Percentiles rank a stretch among this genome's conserved stretches.
Conservation (phyloP, 2,888 invertebrate genomes). For the Rugalucina vietnamica region DNA sequence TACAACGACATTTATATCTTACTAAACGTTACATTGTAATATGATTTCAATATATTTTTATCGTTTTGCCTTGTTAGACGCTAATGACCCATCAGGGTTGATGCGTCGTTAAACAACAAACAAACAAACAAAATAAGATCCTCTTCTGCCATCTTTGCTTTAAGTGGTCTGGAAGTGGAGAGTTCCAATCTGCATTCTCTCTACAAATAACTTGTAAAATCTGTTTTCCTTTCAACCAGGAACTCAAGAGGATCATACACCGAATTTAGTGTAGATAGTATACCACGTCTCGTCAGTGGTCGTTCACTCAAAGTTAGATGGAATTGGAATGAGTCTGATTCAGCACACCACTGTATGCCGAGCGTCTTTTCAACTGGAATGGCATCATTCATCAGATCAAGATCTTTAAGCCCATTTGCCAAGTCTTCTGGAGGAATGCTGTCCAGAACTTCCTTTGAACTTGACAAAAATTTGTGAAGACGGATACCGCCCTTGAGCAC, state of each 20-base stretch:
- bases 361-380: background rate
- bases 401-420: constrained; percentile 27
- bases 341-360: background rate
- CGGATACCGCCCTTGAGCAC: constrained; percentile 28
- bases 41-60: too few species aligned
- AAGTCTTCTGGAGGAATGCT: constrained; percentile 23
- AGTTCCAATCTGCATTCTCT: constrained; percentile 54
- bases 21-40: too few species aligned
- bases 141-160: constrained; percentile 1
- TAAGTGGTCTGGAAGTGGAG: constrained; percentile 44
- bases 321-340: constrained; percentile 32
- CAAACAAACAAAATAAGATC: too few species aligned
- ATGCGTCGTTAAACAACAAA: too few species aligned
- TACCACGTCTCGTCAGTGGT: constrained; percentile 40
- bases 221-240: constrained; percentile 49
- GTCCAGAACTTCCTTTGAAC: constrained; percentile 25
- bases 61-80: too few species aligned
- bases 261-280: constrained; percentile 26
- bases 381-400: constrained; percentile 10
- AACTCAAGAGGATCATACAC: constrained; percentile 60
- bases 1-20: too few species aligned
- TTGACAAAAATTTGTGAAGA: constrained; percentile 52
- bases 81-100: too few species aligned
- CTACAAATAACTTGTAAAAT: constrained; percentile 56
- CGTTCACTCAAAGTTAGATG: constrained; percentile 36